Evolutionary conservation across 2,888 invertebrate genomes (phyloP).

Genomic region (Mythimna impura): DNA sequence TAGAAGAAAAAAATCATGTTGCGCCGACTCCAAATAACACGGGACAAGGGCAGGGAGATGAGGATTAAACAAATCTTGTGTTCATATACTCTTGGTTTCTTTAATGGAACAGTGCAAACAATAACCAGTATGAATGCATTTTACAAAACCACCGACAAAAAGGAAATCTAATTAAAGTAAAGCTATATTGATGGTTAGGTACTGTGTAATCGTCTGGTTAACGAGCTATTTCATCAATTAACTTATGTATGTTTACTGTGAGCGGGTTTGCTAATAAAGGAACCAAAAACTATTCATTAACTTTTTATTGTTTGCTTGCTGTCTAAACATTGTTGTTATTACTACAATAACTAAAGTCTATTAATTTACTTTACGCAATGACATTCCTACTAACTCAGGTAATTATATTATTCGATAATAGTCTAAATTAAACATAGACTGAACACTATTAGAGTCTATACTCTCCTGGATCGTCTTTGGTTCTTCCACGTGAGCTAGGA

Average conservation of each 20-base stretch:
- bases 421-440: too few relatives aligned
- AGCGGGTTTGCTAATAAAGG: slow-evolving; percentile 12
- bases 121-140: neutral
- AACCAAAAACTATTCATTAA: slow-evolving; percentile 8
- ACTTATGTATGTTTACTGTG: neutral
- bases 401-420: neutral
- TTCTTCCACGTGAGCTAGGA: neutral
- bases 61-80: too few relatives aligned
- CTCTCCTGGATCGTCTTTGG: neutral
- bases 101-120: neutral
- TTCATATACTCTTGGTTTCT: too few relatives aligned
- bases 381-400: neutral
- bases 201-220: slow-evolving; percentile 4
- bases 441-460: too few relatives aligned
- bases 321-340: slow-evolving; percentile 12
- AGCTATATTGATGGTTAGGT: slow-evolving; percentile 10
- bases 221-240: slow-evolving; percentile 16
- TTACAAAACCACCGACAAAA: slow-evolving; percentile 2
- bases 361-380: neutral
- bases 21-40: too few relatives aligned
- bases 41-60: too few relatives aligned
- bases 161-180: slow-evolving; percentile 5
- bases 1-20: too few relatives aligned
- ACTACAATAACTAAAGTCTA: slow-evolving; percentile 7
- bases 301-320: neutral